Base-by-base conservation (phyloP, 2,888 invertebrate species). In the Criorhina ranunculi region DNA sequence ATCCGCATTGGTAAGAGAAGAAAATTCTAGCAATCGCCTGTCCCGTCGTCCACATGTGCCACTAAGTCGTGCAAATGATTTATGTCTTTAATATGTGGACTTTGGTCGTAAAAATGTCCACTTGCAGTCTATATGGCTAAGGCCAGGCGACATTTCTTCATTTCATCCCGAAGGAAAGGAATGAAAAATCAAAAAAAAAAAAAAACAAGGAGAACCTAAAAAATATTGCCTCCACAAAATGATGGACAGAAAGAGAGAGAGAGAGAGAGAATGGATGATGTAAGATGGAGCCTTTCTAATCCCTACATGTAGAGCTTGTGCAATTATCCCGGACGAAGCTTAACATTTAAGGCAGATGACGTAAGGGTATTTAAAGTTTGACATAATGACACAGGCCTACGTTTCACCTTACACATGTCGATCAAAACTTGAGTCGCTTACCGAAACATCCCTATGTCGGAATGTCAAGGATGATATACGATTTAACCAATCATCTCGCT, bases 21-120 rank as follows among this genome's bases (percentile, higher is more conserved):
- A 53, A 80, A 60, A 35, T 42, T 35, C 49, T 59, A 49, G 66
- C 51, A 60, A 82, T 72, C 75, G 62, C 67, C 79, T 60, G 60
- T 69, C 44, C 67, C 79, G 67, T 75, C 85, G 79, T 85, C 70
- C 85, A 80, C 85, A 85, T 85, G 79, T 80, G 85, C 69, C 85
- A 80, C 85, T 80, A 85, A 85, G 80, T 85, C 79, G 75, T 79
- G 85, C 79, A 75, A 85, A 85, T 85, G 85, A 85, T 85, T 85
- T 85, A 85, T 85, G 79, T 69, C 85, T 75, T 85, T 85, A 85
- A 85, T 85, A 85, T 85, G 79, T 85, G 79, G 79, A 85, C 85
- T 73, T 73, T 78, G 83, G 67, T 78, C 85, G 75, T 85, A 85
- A 85, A 85, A 85, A 64, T 76, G 85, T 85, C 85, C 79, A 70